Percentiles rank a stretch among this genome's conserved stretches.
Conservation (phyloP, 2,113 vertebrate species). For the Spilogale gracilis region DNA sequence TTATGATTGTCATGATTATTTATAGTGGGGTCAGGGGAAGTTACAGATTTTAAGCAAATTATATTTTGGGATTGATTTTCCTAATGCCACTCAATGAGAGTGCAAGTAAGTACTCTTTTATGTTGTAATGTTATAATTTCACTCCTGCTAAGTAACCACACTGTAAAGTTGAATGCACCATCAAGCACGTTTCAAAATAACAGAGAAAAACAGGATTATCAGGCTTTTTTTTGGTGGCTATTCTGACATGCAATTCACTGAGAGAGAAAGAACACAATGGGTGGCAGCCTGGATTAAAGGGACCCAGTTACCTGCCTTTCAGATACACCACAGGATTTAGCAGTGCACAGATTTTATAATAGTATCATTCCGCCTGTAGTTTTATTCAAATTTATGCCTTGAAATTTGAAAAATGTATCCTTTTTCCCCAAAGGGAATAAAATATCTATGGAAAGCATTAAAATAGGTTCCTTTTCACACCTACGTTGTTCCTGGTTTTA, state of each 20-base stretch:
- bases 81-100: not conserved
- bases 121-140: constrained; percentile 51
- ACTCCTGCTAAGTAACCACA: constrained; percentile 24
- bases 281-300: constrained; percentile 79
- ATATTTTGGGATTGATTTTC: constrained; percentile 49
- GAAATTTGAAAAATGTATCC: constrained; percentile 68
- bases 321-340: constrained; percentile 75
- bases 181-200: constrained; percentile 69
- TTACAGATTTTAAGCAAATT: constrained; percentile 24
- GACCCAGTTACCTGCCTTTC: constrained; percentile 75
- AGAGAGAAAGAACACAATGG: constrained; percentile 73
- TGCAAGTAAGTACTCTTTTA: not conserved
- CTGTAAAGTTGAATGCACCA: not conserved
- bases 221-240: constrained; percentile 57
- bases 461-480: constrained; percentile 54
- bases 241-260: constrained; percentile 72
- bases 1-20: not conserved
- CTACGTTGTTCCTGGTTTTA: constrained; percentile 44
- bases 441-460: constrained; percentile 42
- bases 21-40: not conserved
- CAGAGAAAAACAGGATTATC: constrained; percentile 74
- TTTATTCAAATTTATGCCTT: constrained; percentile 77
- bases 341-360: constrained; percentile 54
- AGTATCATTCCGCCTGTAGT: constrained; percentile 69
- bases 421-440: constrained; percentile 61